Evolutionary conservation across 1,140 invertebrate species (phyloP), one percentile per base, ranked within the genome.

Genomic region (Psilanteris sp.): DNA sequence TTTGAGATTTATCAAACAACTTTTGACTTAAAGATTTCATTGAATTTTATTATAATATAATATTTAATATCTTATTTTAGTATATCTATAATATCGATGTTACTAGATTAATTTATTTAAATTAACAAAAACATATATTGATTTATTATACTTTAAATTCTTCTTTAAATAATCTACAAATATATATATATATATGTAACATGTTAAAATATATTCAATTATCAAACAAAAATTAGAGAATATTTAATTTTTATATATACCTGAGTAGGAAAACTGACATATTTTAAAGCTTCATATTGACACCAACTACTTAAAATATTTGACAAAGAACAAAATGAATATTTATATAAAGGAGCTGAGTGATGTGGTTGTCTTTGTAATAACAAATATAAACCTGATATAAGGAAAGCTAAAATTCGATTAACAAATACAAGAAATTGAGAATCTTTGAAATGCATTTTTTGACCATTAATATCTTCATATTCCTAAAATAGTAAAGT

Each of bases 281-380:
- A 99, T 88, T 99, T 99, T 1, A 99, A 89, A 11, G 98, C 98
- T 89, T 99, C 98, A 84, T 99, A 99, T 88, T 99, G 98, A 88
- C 97, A 99, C 98, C 98, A 99, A 27, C 96, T 97, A 84, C 97
- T 98, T 91, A 99, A 93, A 61, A 99, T 97, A 88, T 99, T 99
- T 9, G 97, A 98, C 77, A 99, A 93, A 0, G 97, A 98, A 84
- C 96, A 97, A 89, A 94, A 99, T 0, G 95, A 95, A 89, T 99
- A 99, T 89, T 98, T 97, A 86, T 98, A 99, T 1, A 99, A 89
- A 2, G 98, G 98, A 39, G 96, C 94, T 31, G 90, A 90, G 79
- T 96, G 93, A 3, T 92, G 88, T 3, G 94, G 92, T 71, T 94
- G 92, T 34, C 92, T 85, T 55, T 90, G 88, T 70, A 91, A 87